Base-by-base conservation (phyloP, 1,140 invertebrate genomes). In the Nasonia vitripennis region DNA sequence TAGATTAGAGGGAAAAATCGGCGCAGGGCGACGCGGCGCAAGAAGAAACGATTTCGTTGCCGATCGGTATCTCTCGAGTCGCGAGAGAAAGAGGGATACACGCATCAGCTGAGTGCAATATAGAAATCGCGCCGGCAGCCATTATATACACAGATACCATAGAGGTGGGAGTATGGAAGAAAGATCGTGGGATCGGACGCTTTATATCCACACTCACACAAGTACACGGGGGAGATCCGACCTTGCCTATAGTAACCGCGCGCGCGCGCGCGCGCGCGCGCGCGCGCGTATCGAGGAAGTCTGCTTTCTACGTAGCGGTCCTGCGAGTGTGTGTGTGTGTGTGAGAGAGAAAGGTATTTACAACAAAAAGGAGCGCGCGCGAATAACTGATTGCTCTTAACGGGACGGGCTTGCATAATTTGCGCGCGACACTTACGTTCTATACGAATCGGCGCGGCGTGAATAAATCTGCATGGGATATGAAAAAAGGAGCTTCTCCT, bases 241-340 rank as follows among this genome's bases (percentile, higher is more conserved):
- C 87, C 88, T 88, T 88, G 87, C 87, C 88, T 87, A 88, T 87
- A 88, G 87, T 87, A 87, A 89, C 87, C 88, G 86, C 87, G 85
- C 48, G 27, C 27, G 27, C 27, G 27, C 27, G n/a, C n/a, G n/a
- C n/a, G n/a, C n/a, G n/a, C n/a, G n/a, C n/a, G n/a, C 88, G 86
- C 87, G 85, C 48, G 27, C 27, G 37, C 31, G n/a, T 70, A 78
- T 88, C 85, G 86, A 86, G 87, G 87, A 89, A 88, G 87, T 87
- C 86, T 86, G 86, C 87, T 88, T 84, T 84, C 37, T 71, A n/a
- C 71, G 34, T 86, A 55, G 87, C 85, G 6, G 11, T 45, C 41
- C 70, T 78, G 51, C 84, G 85, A 88, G 87, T 81, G 87, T 51
- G 81, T 70, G 75, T 77, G 80, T 34, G 71, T 20, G 27, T 27